phyloP scores from a whole-genome alignment of 2,797 vertebrate species.

The Florisuga fusca region DNA sequence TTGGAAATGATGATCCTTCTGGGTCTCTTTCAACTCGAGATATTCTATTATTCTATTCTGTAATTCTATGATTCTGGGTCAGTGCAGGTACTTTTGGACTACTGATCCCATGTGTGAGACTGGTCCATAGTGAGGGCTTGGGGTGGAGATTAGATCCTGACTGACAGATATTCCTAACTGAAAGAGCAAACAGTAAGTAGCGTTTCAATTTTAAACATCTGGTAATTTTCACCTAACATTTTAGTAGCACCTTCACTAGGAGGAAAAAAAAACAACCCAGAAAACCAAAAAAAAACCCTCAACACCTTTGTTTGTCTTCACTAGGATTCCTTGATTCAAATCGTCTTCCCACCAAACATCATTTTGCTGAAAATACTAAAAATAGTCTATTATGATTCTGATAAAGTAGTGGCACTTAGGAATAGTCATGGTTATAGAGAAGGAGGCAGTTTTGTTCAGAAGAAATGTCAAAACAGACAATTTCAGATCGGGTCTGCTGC shows the following conservation, averaged over 20 bases:
- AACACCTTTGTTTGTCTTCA: not conserved
- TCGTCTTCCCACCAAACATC: not conserved
- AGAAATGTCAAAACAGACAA: not conserved
- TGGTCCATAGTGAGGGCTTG: not conserved
- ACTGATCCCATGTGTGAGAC: not conserved
- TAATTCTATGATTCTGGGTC: not conserved
- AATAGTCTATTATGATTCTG: slow-evolving; percentile 35
- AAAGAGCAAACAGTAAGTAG: not conserved
- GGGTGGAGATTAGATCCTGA: not conserved
- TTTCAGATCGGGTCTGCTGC: not conserved
- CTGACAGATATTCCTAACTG: not conserved
- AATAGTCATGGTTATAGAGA: slow-evolving; percentile 21
- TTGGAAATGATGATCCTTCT: no score
- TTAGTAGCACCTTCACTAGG: not conserved
- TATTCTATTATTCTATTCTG: not conserved
- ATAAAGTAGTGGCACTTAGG: slow-evolving; percentile 31
- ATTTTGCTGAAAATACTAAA: slow-evolving; percentile 12
- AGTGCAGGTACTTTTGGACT: not conserved
- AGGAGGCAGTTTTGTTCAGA: not conserved
- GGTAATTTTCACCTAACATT: not conserved
- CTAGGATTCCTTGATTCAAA: slow-evolving; percentile 23
- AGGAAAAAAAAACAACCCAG: not conserved
- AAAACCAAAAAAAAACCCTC: not conserved
- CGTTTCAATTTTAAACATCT: not conserved
- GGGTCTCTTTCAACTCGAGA: no score